Base-by-base conservation (phyloP, 2,113 vertebrate species). In the Nycticebus coucang region DNA sequence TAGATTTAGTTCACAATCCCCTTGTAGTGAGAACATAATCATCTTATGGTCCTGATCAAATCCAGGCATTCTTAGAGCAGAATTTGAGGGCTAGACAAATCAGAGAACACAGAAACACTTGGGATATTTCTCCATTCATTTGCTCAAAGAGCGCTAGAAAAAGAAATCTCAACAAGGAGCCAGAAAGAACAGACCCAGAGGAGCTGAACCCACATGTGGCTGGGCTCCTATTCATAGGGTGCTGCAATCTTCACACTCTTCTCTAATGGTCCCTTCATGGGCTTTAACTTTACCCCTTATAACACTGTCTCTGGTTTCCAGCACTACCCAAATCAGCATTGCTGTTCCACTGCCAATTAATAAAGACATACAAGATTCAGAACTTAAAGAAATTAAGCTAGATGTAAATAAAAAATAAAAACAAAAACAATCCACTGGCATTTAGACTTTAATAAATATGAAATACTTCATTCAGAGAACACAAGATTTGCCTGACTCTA, bases 1-100 rank as follows among this genome's bases (percentile, higher is more conserved):
- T 81, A 82, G 64, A 80, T 95, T 97, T 96, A 96, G 94, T 97
- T 98, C 97, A 97, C 95, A 94, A 75, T 97, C 26, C 74, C 94
- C 95, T 82, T 93, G 75, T 89, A 64, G 74, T 79, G 91, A 97
- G 77, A 96, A 95, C 59, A 95, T 91, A 98, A 97, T 77, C 97
- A 96, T 96, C 96, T 96, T 91, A 89, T 68, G 77, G 94, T 89
- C 69, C 60, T 18, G 45, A 95, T 11, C 0, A 95, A 94, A 96
- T 75, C 93, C 90, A 97, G 90, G 90, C 62, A 57, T 94, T 74
- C 81, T 95, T 92, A 83, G 80, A 95, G 89, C 85, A 95, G 45
- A 26, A 37, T 78, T 96, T 50, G 33, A 55, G 66, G 41, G 37
- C 78, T 33, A 92, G 77, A 78, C 14, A 50, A 45, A 81, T 35